Base-by-base conservation (phyloP, 2,797 vertebrate genomes). In the Scarus forsteni region DNA sequence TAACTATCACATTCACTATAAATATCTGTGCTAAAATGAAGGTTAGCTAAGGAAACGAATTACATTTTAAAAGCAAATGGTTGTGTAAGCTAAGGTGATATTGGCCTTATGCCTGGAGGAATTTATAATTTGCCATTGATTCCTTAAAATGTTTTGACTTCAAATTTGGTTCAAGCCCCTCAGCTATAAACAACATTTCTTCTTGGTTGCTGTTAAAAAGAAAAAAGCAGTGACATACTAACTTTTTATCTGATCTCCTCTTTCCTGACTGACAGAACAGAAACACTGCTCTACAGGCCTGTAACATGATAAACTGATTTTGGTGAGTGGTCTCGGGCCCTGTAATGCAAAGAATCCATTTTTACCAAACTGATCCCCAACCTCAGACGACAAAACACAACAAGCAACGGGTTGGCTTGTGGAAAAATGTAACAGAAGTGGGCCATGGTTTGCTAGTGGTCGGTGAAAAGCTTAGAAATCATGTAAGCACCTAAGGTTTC, bases 291-390 rank as follows among this genome's bases (percentile, higher is more conserved):
- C 45, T 16, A 16, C 45, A 46, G n/a, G 7, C 12, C n/a, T 46
- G 8, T 6, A n/a, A 46, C 6, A n/a, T 46, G 45, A 46, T 14
- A 44, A n/a, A 7, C 14, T n/a, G 44, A n/a, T 7, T 45, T n/a
- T 45, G 44, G 15, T 45, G 2, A n/a, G 12, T 65, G 50, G 38
- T 69, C 53, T 43, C 57, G 46, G 8, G 16, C 60, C 54, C 66
- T 77, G 43, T 77, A 62, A 86, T 75, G 46, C 42, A 15, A 3
- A 3, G 18, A 72, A 79, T 74, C 58, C 81, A 82, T 81, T 56
- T n/a, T 60, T 57, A 52, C 38, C 71, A 43, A 82, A 83, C 15
- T 66, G 16, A 60, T 63, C 49, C 52, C 53, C 67, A 56, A 75
- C 18, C 36, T 55, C 35, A 43, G 58, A 80, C 48, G 48, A 65